Percentiles rank a stretch among this genome's conserved stretches.
Conservation (phyloP, 2,888 invertebrate genomes). For the Eumerus sabulonum region DNA sequence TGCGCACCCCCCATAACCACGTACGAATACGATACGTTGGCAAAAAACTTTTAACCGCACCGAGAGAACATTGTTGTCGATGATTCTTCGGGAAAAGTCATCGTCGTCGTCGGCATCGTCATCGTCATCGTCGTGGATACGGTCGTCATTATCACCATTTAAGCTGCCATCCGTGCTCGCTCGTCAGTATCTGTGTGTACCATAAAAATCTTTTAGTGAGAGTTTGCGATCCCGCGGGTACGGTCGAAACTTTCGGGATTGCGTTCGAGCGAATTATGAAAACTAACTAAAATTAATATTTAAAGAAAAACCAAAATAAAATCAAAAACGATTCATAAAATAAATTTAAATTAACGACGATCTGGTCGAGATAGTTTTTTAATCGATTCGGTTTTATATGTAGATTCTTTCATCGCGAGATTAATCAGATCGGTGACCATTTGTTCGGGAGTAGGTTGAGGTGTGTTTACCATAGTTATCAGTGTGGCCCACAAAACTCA, state of each 20-base stretch:
- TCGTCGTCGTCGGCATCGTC: slow-evolving; percentile 2
- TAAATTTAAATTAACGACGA: not conserved
- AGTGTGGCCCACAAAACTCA: too few relatives aligned
- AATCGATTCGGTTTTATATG: not conserved
- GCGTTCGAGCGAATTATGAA: slow-evolving; percentile 6
- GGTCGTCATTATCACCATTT: slow-evolving; percentile 57
- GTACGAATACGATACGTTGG: not conserved
- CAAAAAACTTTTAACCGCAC: slow-evolving; percentile 32
- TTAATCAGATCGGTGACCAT: not conserved
- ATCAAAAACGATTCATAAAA: not conserved
- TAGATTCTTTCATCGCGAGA: not conserved
- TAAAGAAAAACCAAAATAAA: not conserved
- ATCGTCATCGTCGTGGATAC: slow-evolving; percentile 17
- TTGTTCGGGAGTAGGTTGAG: too few relatives aligned
- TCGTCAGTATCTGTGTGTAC: slow-evolving; percentile 73
- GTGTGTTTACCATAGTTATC: too few relatives aligned
- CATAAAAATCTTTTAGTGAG: slow-evolving; percentile 79
- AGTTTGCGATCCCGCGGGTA: slow-evolving; percentile 79
- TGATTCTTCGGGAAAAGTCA: slow-evolving; percentile 30
- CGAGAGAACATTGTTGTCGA: slow-evolving; percentile 37
- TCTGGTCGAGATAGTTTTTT: not conserved
- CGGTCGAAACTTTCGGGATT: slow-evolving; percentile 77
- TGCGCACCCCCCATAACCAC: slow-evolving; percentile 38
- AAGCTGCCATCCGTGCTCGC: slow-evolving; percentile 53
- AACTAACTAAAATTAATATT: not conserved